phyloP scores from a whole-genome alignment of 2,113 vertebrate genomes.

The Malurus cyaneus region DNA sequence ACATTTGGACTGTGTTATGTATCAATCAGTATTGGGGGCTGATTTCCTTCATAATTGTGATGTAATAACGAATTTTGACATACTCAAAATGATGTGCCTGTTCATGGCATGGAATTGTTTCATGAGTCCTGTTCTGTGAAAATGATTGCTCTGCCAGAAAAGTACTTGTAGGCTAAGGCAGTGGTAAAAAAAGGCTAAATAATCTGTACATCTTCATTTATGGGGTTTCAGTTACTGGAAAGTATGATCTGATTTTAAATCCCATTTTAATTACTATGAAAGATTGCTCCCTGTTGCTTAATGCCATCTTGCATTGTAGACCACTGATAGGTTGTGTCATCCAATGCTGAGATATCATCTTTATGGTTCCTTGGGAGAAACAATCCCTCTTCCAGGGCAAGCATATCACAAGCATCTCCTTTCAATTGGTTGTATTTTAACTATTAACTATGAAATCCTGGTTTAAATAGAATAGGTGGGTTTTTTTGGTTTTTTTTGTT shows the following conservation, averaged over 20 bases:
- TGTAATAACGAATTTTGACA: neutral
- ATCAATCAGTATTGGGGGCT: neutral
- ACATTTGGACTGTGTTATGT: neutral
- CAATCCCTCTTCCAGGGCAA: neutral
- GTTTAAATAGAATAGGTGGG: slow-evolving; percentile 15
- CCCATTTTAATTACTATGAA: neutral
- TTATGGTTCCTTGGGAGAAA: neutral
- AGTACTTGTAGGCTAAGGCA: neutral
- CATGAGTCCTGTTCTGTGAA: neutral
- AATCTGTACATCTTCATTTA: neutral
- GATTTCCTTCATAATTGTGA: neutral
- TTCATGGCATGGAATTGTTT: neutral
- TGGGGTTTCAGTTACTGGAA: neutral
- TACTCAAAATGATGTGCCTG: neutral
- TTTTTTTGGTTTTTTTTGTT: no score
- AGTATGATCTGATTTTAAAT: neutral
- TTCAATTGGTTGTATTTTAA: neutral
- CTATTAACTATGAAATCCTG: neutral
- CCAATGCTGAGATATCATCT: neutral
- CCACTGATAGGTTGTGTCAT: neutral
- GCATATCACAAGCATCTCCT: neutral
- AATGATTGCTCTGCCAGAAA: neutral
- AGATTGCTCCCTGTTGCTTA: neutral
- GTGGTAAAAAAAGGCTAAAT: neutral
- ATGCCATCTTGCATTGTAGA: neutral